These are phyloP conservation scores for Caenorhabditis sp. DNA, from an alignment of 2,888 invertebrate species.

Conservation along the genomic window DNA sequence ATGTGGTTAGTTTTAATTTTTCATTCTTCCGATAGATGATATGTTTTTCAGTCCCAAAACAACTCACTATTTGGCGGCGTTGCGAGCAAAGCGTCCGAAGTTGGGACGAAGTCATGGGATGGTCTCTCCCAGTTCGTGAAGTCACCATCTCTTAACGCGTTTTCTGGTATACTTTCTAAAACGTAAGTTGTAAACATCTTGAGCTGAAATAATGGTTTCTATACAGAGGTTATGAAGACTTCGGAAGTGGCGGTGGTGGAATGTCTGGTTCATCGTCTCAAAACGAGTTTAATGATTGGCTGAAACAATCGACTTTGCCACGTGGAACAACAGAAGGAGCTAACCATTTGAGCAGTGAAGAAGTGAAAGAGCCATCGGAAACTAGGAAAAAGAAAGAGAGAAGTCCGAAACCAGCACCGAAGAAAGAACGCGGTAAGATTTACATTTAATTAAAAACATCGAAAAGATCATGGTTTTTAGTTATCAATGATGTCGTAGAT, in stretches of 20 bases:
- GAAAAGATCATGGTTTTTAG: background rate
- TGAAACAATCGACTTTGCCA: conserved; percentile 63
- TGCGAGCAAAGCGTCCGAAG: conserved; percentile 78
- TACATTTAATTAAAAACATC: background rate
- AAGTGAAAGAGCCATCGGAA: conserved; percentile 26
- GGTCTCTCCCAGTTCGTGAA: conserved; percentile 81
- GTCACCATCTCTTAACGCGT: conserved; percentile 81
- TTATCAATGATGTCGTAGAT: conserved; percentile 17
- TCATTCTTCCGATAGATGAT: too few relatives aligned
- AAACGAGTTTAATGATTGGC: conserved; percentile 65
- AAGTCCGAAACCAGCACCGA: conserved; percentile 47
- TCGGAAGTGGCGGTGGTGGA: conserved; percentile 54
- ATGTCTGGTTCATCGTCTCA: conserved; percentile 58
- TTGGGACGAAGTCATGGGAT: conserved; percentile 80
- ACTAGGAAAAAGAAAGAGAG: conserved; percentile 51
- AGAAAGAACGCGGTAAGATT: conserved; percentile 41
- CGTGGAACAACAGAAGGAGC: conserved; percentile 63
- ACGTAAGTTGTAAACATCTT: conserved; percentile 16
- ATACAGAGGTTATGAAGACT: conserved; percentile 64
- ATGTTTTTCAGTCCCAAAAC: conserved; percentile 65
- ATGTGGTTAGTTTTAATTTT: conserved; percentile 66
- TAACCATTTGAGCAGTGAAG: conserved; percentile 61
- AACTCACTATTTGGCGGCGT: conserved; percentile 73
- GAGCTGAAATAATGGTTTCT: too few relatives aligned
- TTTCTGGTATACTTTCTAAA: conserved; percentile 67